phyloP scores from a whole-genome alignment of 2,888 invertebrate species.

The Plusia festucae region DNA sequence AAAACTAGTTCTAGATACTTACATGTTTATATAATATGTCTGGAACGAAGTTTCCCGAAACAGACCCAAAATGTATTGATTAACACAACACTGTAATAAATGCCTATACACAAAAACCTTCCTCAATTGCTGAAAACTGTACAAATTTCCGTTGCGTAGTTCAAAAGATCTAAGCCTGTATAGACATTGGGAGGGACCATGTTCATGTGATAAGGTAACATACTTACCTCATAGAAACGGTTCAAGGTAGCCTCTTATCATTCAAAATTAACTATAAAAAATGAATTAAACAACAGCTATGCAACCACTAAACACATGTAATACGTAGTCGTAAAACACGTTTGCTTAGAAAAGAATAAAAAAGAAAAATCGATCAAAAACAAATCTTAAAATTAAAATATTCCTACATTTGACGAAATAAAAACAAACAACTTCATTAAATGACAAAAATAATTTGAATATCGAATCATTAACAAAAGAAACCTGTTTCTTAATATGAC shows the following conservation, averaged over 20 bases:
- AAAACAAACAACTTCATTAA: background rate
- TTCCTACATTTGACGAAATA: background rate
- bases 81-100: too few species aligned
- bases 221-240: too few species aligned
- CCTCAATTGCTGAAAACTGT: too few species aligned
- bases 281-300: background rate
- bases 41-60: too few species aligned
- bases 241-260: too few species aligned
- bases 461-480: constrained; percentile 13
- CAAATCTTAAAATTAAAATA: background rate
- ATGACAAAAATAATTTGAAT: background rate
- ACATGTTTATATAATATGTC: too few species aligned
- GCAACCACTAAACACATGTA: background rate
- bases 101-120: too few species aligned
- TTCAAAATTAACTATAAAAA: constrained; percentile 1
- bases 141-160: too few species aligned
- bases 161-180: too few species aligned
- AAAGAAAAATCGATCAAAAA: background rate
- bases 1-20: background rate
- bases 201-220: too few species aligned
- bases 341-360: background rate
- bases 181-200: too few species aligned
- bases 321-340: background rate
- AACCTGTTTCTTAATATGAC: constrained; percentile 45
- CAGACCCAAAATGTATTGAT: too few species aligned